phyloP scores from a whole-genome alignment of 2,888 invertebrate genomes.

The Kryphioiulus occultus region DNA sequence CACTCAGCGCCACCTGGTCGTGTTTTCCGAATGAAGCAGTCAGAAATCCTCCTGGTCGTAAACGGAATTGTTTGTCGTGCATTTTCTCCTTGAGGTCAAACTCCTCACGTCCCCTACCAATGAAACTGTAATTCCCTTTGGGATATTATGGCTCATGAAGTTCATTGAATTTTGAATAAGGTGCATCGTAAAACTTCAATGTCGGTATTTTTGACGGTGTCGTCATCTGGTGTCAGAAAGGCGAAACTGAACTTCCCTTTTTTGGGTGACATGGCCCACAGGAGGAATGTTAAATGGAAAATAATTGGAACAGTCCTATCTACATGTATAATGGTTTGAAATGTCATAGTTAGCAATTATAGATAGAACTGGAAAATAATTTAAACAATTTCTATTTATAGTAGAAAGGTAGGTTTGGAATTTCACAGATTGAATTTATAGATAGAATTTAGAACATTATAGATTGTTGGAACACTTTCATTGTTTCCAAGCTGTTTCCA shows the following conservation, averaged over 20 bases:
- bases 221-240: background rate
- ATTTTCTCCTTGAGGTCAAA: background rate
- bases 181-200: background rate
- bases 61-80: background rate
- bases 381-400: too few species aligned
- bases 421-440: too few species aligned
- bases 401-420: too few species aligned
- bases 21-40: background rate
- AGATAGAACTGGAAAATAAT: too few species aligned
- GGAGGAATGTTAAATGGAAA: too few species aligned
- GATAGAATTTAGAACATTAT: too few species aligned
- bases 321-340: too few species aligned
- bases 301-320: too few species aligned
- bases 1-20: background rate
- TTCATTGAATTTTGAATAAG: background rate
- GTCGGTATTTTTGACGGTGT: background rate
- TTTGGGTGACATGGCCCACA: too few species aligned
- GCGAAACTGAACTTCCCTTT: background rate
- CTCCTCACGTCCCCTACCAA: constrained; percentile 13
- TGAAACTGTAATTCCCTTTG: background rate
- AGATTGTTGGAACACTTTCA: too few species aligned
- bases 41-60: background rate
- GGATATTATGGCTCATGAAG: background rate
- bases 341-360: too few species aligned
- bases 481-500: too few species aligned